These are phyloP conservation scores for Silurus meridionalis DNA, from an alignment of 2,113 vertebrate genomes.

Conservation along the genomic window DNA sequence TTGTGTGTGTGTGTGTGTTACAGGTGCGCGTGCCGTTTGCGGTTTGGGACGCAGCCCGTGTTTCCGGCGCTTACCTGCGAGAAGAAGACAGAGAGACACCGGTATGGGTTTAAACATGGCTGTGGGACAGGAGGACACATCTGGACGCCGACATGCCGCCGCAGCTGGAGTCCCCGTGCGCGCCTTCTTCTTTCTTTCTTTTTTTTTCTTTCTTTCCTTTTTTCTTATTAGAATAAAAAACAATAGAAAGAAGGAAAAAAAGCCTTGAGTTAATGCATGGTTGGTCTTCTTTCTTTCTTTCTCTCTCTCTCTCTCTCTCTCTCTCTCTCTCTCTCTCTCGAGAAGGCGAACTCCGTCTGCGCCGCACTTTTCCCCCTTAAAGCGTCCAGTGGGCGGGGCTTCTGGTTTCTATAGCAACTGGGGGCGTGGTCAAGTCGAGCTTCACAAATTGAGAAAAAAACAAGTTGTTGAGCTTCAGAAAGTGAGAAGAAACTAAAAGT, in stretches of 20 bases:
- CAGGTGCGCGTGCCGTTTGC: neutral
- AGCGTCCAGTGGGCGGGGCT: neutral
- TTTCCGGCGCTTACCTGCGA: conserved; percentile 26
- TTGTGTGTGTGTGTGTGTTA: too few species aligned
- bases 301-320: neutral
- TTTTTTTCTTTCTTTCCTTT: neutral
- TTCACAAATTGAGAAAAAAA: too few species aligned
- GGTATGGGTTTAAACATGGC: neutral
- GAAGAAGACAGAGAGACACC: conserved; percentile 4
- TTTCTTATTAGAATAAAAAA: neutral
- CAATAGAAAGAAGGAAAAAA: neutral
- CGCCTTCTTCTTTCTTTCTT: neutral
- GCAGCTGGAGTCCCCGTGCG: neutral
- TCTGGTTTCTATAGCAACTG: neutral
- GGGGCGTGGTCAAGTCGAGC: too few species aligned
- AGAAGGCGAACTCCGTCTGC: neutral
- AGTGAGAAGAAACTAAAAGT: too few species aligned
- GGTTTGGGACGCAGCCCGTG: neutral
- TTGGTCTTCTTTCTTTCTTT: neutral
- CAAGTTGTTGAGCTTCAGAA: too few species aligned
- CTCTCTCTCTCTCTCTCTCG: neutral
- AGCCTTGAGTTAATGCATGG: neutral
- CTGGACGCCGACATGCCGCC: neutral
- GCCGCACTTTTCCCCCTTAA: neutral
- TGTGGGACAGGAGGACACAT: neutral